These are phyloP conservation scores for Poeciliopsis retropinna DNA, from an alignment of 2,113 vertebrate genomes.

Conservation along the genomic window DNA sequence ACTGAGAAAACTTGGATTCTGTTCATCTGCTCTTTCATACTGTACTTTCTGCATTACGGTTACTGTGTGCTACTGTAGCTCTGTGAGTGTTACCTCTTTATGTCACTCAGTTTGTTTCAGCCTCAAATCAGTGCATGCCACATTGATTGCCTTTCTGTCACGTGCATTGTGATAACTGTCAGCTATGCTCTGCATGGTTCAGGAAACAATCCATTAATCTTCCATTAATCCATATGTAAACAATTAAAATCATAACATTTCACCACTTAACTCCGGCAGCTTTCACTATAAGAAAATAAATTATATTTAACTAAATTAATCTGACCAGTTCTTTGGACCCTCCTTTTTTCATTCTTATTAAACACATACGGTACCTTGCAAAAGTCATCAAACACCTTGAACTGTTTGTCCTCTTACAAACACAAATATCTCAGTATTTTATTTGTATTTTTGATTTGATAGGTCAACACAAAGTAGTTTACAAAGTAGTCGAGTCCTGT, in stretches of 20 bases:
- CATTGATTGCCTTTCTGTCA: constrained; percentile 34
- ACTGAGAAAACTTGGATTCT: constrained; percentile 28
- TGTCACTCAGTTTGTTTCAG: constrained; percentile 52
- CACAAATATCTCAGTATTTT: not conserved
- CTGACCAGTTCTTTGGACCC: too few species aligned
- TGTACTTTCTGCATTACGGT: constrained; percentile 72
- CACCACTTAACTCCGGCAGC: too few species aligned
- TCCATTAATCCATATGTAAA: constrained; percentile 26
- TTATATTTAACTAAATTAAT: too few species aligned
- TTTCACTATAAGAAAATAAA: too few species aligned
- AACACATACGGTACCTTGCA: not conserved
- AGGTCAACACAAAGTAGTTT: not conserved
- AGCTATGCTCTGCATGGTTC: constrained; percentile 59
- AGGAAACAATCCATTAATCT: constrained; percentile 30
- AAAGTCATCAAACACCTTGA: not conserved
- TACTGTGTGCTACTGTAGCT: constrained; percentile 75
- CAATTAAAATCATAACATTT: constrained; percentile 23
- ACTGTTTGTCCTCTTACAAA: not conserved
- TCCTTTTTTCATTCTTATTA: not conserved
- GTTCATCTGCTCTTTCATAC: constrained; percentile 68
- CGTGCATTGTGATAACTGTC: constrained; percentile 46
- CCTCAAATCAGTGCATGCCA: constrained; percentile 46
- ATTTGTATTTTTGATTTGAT: not conserved
- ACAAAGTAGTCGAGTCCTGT: not conserved
- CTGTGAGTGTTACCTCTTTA: constrained; percentile 77